Evolutionary conservation across 2,113 vertebrate genomes (phyloP).

Genomic region (Agelaius tricolor): DNA sequence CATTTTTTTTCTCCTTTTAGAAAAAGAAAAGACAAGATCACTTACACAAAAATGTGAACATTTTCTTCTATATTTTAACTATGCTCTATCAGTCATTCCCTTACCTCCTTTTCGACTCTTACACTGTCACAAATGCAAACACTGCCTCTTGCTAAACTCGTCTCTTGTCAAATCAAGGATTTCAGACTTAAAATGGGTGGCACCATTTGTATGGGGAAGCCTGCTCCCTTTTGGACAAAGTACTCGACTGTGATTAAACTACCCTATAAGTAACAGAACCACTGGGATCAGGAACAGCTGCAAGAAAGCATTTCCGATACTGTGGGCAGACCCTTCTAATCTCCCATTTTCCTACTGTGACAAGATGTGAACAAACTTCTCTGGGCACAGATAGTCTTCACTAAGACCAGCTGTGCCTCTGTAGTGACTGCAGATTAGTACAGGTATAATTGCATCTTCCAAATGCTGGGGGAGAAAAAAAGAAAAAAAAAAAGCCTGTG

Average conservation of each 20-base stretch:
- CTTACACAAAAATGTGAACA: not conserved
- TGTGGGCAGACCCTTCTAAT: not conserved
- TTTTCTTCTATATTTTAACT: not conserved
- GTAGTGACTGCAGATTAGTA: not conserved
- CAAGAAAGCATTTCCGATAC: not conserved
- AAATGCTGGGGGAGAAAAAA: not conserved
- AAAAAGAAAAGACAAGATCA: not conserved
- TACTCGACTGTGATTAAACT: not conserved
- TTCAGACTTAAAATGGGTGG: not conserved
- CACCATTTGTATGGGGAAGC: not conserved
- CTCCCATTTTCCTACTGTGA: not conserved
- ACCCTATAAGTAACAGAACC: not conserved
- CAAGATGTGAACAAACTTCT: not conserved
- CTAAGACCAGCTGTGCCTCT: not conserved
- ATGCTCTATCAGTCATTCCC: not conserved
- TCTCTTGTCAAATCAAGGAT: not conserved
- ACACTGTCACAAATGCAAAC: not conserved
- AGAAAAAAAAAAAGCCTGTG: not conserved
- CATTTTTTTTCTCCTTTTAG: not conserved
- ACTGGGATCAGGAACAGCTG: accelerated
- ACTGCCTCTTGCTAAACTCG: not conserved
- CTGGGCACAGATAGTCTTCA: not conserved
- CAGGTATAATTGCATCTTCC: not conserved
- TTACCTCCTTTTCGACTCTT: not conserved
- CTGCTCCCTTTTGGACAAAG: not conserved